Evolutionary conservation across 2,113 vertebrate genomes (phyloP).

Genomic region (Empidonax traillii): DNA sequence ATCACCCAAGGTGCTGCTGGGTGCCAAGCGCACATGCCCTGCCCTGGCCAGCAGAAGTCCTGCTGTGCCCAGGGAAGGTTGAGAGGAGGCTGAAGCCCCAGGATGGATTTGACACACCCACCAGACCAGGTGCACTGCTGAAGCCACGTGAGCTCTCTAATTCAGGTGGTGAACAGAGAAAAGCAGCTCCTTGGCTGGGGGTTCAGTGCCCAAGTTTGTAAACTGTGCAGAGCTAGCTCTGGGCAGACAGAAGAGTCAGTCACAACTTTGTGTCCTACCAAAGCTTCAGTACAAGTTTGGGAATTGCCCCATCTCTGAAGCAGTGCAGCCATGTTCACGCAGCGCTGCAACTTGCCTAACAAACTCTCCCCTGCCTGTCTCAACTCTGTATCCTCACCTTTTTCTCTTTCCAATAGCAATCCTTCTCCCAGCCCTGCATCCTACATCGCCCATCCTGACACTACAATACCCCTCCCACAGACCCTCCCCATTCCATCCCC

Average conservation of each 20-base stretch:
- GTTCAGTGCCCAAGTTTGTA: not conserved
- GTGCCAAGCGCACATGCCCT: not conserved
- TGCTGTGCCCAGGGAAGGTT: not conserved
- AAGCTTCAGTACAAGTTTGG: not conserved
- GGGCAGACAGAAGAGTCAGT: not conserved
- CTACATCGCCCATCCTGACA: fast-evolving
- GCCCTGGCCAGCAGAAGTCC: not conserved
- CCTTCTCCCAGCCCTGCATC: not conserved
- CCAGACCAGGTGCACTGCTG: fast-evolving
- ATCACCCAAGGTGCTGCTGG: not conserved
- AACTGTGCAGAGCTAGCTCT: not conserved
- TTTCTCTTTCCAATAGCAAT: not conserved
- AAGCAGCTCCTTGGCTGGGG: not conserved
- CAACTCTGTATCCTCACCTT: not conserved
- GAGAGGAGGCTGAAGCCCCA: not conserved
- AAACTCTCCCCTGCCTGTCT: not conserved
- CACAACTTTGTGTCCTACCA: not conserved
- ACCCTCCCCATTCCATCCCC: not conserved
- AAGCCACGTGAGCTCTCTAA: not conserved
- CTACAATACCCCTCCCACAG: not conserved
- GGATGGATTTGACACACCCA: fast-evolving
- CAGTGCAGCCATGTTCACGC: not conserved
- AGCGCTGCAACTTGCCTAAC: not conserved
- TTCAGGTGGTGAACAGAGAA: not conserved
- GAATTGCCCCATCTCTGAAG: not conserved